Base-by-base conservation (phyloP, 1,140 invertebrate genomes). In the Hyphantria cunea region DNA sequence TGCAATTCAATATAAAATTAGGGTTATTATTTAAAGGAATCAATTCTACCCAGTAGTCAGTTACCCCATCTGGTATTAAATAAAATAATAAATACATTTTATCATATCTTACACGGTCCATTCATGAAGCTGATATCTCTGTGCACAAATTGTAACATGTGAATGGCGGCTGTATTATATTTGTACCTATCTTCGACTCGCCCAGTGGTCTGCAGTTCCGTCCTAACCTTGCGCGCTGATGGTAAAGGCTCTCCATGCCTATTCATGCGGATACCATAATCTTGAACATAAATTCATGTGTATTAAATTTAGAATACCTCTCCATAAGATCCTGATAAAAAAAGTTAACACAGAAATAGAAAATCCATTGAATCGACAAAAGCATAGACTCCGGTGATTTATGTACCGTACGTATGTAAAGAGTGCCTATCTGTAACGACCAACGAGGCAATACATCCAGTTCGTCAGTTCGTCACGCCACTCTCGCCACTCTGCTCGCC, bases 201-300 rank as follows among this genome's bases (percentile, higher is more conserved):
- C 0, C 75, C 74, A 1, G 65, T 75, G 0, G 58, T 51, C 48
- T 96, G 95, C 13, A 97, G 93, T 9, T 92, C 91, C 0, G 94
- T 94, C 0, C 95, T 95, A 0, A 97, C 92, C 0, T 94, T 89
- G 52, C 95, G 82, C 0, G 95, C 93, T 45, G 95, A 95, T 0
- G 95, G 96, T 0, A 97, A 76, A 3, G 91, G 84, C 0, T 76
- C 74, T 9, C 95, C 95, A 1, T 93, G 94, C 0, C 59, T 71
- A 45, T 69, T 62, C 37, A 17, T 68, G 42, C 72, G 65, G n/a
- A 80, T 72, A 48, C 62, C 60, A 13, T 64, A 56, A 59, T 77
- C 80, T 80, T 3, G 5, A 25, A 25, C 5, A 25, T 25, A 25
- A 25, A 25, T 25, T 25, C 17, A 25, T 25, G 1, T 25, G 17